These are phyloP conservation scores for Pseudotriccus pelzelni DNA, from an alignment of 2,797 vertebrate species.

Conservation along the genomic window DNA sequence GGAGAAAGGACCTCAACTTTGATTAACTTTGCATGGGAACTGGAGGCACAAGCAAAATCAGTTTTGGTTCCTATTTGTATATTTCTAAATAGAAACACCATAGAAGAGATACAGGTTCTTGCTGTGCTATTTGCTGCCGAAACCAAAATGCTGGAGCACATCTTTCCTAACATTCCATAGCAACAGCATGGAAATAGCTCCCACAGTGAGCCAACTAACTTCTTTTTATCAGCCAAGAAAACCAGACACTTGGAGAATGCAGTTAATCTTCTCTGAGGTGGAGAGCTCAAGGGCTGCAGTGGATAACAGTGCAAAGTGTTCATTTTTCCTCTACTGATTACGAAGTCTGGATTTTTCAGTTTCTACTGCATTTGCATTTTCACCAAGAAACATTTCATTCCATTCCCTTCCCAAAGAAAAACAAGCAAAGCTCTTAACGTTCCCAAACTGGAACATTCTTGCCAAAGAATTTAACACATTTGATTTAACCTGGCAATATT, in stretches of 20 bases:
- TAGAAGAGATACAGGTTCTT: neutral
- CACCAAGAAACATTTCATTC: neutral
- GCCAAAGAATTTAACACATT: conserved; percentile 34
- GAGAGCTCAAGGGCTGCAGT: neutral
- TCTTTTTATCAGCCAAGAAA: neutral
- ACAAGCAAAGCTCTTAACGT: neutral
- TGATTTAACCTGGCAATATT: neutral
- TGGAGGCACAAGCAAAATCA: neutral
- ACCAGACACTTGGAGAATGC: neutral
- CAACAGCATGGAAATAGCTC: conserved; percentile 7
- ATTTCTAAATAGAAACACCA: neutral
- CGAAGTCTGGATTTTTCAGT: neutral
- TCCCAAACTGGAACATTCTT: conserved; percentile 23
- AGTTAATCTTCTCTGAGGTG: conserved; percentile 15
- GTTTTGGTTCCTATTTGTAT: neutral
- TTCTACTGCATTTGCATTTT: conserved; percentile 19
- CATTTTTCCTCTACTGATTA: neutral
- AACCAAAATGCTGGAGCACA: neutral
- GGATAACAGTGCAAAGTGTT: neutral
- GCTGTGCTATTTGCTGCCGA: neutral
- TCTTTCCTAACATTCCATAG: neutral
- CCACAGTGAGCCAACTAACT: neutral
- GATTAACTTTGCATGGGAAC: neutral
- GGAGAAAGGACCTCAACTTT: neutral
- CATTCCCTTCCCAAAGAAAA: conserved; percentile 36